Evolutionary conservation across 2,888 invertebrate species (phyloP).

Genomic region (Hipparchia sbordonii): DNA sequence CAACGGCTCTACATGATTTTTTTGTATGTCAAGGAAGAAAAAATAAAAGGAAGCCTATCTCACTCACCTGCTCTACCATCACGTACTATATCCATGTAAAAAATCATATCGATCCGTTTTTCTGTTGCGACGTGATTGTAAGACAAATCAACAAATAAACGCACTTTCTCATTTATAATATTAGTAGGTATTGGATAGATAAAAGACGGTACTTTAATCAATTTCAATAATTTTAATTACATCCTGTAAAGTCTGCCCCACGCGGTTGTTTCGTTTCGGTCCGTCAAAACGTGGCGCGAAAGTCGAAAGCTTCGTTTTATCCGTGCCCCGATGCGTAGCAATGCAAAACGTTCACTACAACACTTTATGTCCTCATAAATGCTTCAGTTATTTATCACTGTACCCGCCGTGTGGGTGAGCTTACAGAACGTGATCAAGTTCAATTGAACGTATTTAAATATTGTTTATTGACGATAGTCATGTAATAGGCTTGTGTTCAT

Average conservation of each 20-base stretch:
- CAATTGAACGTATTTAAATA: slow-evolving; percentile 27
- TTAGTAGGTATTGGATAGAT: too few species aligned
- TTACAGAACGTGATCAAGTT: slow-evolving; percentile 25
- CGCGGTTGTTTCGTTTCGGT: slow-evolving; percentile 52
- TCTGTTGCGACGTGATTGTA: too few species aligned
- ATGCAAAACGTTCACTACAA: slow-evolving; percentile 54
- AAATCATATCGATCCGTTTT: too few species aligned
- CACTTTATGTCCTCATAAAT: slow-evolving; percentile 56
- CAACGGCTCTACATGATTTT: too few species aligned
- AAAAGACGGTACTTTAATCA: too few species aligned
- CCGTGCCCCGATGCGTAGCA: slow-evolving; percentile 49
- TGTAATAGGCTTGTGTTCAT: slow-evolving; percentile 7
- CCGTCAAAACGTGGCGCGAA: slow-evolving; percentile 60
- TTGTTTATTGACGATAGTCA: slow-evolving; percentile 22
- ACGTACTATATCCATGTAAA: too few species aligned
- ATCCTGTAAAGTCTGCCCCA: slow-evolving; percentile 41
- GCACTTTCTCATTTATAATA: too few species aligned
- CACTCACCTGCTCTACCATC: too few species aligned
- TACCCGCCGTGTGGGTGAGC: slow-evolving; percentile 35
- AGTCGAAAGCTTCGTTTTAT: slow-evolving; percentile 63
- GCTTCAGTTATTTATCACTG: slow-evolving; percentile 55
- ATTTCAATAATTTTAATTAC: not conserved
- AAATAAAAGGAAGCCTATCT: too few species aligned
- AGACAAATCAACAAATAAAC: too few species aligned
- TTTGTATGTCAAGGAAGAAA: too few species aligned